Percentiles rank a stretch among this genome's conserved stretches.
Evolutionary conservation across 2,113 vertebrate species (phyloP).

Genomic region (Diglossa brunneiventris): DNA sequence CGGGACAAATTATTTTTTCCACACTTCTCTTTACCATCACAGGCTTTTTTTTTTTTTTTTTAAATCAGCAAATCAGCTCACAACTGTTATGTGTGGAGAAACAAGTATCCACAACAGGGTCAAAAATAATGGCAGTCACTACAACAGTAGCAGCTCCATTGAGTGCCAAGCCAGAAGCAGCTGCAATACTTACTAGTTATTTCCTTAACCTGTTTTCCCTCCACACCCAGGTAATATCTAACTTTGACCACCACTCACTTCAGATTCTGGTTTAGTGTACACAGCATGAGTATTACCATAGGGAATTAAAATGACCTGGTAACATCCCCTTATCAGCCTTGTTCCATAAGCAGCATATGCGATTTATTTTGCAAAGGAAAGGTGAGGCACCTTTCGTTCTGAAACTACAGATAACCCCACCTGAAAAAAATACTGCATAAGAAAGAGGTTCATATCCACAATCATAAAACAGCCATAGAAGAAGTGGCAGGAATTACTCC

Average conservation of each 20-base stretch:
- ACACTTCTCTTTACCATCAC: neutral
- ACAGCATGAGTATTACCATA: rapidly evolving
- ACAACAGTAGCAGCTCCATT: neutral
- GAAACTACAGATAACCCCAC: neutral
- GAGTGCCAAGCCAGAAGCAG: neutral
- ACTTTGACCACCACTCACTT: neutral
- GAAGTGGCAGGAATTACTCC: neutral
- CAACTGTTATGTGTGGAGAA: neutral
- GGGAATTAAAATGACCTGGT: neutral
- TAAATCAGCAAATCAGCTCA: neutral
- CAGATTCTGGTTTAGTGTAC: neutral
- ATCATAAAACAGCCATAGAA: neutral
- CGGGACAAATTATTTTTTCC: neutral
- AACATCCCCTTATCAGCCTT: neutral
- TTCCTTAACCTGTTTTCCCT: neutral
- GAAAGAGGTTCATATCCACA: neutral
- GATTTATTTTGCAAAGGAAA: neutral
- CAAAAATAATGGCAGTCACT: neutral
- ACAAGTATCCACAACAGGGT: neutral
- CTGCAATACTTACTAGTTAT: neutral
- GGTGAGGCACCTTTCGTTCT: neutral
- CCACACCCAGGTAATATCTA: neutral
- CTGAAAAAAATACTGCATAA: neutral
- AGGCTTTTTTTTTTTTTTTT: neutral
- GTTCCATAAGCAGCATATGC: neutral